Evolutionary conservation across 2,113 vertebrate species (phyloP), one percentile per base, ranked within the genome.

Genomic region (Eira barbara): DNA sequence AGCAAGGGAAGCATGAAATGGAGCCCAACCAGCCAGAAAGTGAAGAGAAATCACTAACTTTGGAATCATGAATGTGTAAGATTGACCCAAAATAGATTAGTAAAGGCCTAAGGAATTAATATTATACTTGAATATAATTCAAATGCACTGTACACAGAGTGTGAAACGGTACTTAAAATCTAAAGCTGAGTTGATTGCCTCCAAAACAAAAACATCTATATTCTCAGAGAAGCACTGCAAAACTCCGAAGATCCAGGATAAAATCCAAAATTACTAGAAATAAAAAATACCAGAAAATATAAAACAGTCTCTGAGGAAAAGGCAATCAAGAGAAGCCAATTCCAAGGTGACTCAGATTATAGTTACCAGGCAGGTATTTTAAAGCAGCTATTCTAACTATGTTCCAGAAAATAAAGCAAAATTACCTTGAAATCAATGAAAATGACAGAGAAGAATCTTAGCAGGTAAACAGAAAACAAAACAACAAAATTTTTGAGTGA

Each of bases 191-290:
- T 0, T 71, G 76, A 87, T 12, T 34, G 27, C 27, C 52, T 88
- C 82, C 83, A 83, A 88, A 93, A 87, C 34, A 88, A 91, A 91
- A 88, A 69, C n/a, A 69, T 4, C 18, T 78, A 55, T 27, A 59
- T 92, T 71, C 55, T 71, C 69, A 92, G 47, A 93, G 20, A 12
- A 86, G 21, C 65, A 93, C 0, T 90, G 45, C 7, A 93, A 85
- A 91, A 74, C 10, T 84, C 85, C 42, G 59, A 83, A 81, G 23
- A 94, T 23, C 29, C 59, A 88, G n/a, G 13, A 83, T 63, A 94
- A 91, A 91, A 88, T 23, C 29, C 20, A 47, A 96, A 84, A 84
- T 94, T 89, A 94, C n/a, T 83, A 83, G 59, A 91, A 91, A 83
- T 63, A 63, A 15, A 57, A 91, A 88, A 88, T 94, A 69, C 3